These are phyloP conservation scores for Anthophora plumipes DNA, from an alignment of 2,888 invertebrate species.

Conservation along the genomic window DNA sequence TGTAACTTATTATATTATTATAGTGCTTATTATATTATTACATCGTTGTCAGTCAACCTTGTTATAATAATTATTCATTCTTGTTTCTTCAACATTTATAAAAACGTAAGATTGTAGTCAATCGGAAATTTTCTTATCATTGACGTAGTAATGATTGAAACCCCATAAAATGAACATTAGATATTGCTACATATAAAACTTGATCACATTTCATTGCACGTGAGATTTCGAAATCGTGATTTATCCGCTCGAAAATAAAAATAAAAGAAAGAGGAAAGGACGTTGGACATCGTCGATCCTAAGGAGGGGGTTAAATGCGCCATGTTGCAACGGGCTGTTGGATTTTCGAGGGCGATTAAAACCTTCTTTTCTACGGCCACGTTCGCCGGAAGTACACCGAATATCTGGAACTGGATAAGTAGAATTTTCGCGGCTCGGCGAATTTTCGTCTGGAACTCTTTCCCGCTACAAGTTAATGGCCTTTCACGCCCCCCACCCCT, in stretches of 20 bases:
- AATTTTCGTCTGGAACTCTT: constrained; percentile 26
- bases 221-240: constrained; percentile 32
- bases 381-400: background rate
- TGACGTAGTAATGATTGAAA: too few relatives aligned
- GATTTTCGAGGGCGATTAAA: constrained; percentile 15
- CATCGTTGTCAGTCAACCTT: too few relatives aligned
- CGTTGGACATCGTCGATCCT: background rate
- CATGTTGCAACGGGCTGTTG: constrained; percentile 1
- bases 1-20: too few relatives aligned
- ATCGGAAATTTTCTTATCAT: too few relatives aligned
- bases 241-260: constrained; percentile 1
- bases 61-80: too few relatives aligned
- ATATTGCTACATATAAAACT: too few relatives aligned
- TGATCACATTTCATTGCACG: too few relatives aligned
- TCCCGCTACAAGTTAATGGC: constrained; percentile 49
- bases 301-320: background rate
- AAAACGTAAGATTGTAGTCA: too few relatives aligned
- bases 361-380: background rate
- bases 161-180: too few relatives aligned
- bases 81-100: too few relatives aligned
- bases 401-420: constrained; percentile 25
- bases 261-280: too few relatives aligned
- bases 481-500: constrained; percentile 19
- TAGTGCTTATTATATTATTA: too few relatives aligned
- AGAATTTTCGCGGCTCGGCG: constrained; percentile 41